Evolutionary conservation across 2,113 vertebrate species (phyloP), one percentile per base, ranked within the genome.

Genomic region (Otis tarda): DNA sequence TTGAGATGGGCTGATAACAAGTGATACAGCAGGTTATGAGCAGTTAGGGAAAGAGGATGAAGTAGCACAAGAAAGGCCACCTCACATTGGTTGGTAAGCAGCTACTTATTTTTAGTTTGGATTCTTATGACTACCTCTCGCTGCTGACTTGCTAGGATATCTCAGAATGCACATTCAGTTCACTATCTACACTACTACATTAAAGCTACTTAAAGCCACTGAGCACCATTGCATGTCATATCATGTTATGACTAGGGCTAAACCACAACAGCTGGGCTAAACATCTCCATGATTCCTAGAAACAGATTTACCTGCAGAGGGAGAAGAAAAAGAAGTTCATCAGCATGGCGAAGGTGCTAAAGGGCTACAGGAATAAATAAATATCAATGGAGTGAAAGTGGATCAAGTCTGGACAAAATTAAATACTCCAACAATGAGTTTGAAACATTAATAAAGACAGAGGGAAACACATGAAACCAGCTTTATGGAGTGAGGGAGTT

Each of bases 11-110:
- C 49, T 92, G 92, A 70, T 90, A 83, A 22, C 19, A 73, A 81
- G 53, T 83, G 83, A 92, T 94, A 76, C 57, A 91, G 83, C 59
- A 83, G 67, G 52, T 68, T 96, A 53, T 47, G 41, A 92, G 80
- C 57, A 65, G 37, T 78, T 79, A 82, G 37, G n/a, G 79, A 68
- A 87, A 65, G 47, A 94, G 27, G 21, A 85, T 63, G 77, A 76
- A 94, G 53, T 8, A 95, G 39, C 41, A 83, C 17, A 37, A 61
- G 70, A 94, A 91, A 87, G 43, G 19, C 19, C 41, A 68, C 45
- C 27, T 84, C 35, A 49, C 57, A 57, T 25, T 0, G 0, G 24
- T 3, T 9, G 12, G 57, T 69, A n/a, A 83, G 63, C 11, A 10
- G 14, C 35, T 82, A 52, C 5, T 31, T 63, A 57, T 47, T 60